Percentiles rank a stretch among this genome's conserved stretches.
These are phyloP conservation scores for Hydrolagus affinis DNA, from an alignment of 2,113 vertebrate genomes.

Conservation along the genomic window DNA sequence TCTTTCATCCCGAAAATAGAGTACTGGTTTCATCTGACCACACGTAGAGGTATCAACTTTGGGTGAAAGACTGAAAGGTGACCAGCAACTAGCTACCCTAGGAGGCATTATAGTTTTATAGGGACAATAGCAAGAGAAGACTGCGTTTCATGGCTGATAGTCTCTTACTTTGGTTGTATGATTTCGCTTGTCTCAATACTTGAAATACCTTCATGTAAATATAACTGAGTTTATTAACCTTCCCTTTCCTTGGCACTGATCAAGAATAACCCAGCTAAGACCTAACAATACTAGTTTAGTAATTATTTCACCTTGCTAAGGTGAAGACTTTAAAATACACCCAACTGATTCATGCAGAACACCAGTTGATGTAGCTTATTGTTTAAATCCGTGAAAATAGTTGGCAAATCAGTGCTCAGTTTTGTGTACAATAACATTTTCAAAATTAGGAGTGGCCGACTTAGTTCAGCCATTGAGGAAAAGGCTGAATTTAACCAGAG, in stretches of 20 bases:
- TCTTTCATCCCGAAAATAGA: background rate
- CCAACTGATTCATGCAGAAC: too few relatives aligned
- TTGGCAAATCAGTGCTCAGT: slow-evolving; percentile 17
- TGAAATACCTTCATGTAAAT: slow-evolving; percentile 28
- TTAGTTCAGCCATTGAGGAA: background rate
- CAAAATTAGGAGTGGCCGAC: background rate
- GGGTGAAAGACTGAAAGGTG: too few relatives aligned
- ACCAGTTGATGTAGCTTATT: background rate
- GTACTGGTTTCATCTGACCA: background rate
- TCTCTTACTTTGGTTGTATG: background rate
- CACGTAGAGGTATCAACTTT: background rate
- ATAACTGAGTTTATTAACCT: slow-evolving; percentile 8
- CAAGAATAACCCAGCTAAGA: background rate
- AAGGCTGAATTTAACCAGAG: background rate
- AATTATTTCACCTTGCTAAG: background rate
- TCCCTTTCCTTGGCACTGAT: slow-evolving; percentile 1
- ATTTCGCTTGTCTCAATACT: slow-evolving; percentile 17
- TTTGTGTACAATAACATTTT: slow-evolving; percentile 22
- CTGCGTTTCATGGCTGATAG: background rate
- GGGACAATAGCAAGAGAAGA: background rate
- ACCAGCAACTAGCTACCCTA: background rate
- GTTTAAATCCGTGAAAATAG: background rate
- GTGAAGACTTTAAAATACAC: too few relatives aligned
- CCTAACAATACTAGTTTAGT: background rate
- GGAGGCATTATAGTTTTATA: background rate